These are phyloP conservation scores for Teleiodes luculella DNA, from an alignment of 2,888 invertebrate genomes.

Conservation along the genomic window DNA sequence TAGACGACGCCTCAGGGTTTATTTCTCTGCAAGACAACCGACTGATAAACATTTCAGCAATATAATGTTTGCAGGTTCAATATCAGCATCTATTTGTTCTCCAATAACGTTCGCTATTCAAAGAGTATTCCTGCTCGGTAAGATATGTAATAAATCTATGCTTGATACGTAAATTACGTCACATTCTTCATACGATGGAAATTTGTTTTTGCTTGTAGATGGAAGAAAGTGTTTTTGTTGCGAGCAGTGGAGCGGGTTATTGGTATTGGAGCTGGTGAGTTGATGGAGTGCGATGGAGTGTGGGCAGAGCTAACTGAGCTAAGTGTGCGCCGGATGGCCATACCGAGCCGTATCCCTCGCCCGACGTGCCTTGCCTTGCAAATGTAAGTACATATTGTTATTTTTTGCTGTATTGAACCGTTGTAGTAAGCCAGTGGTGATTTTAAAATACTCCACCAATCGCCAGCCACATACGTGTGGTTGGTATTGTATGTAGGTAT, in stretches of 20 bases:
- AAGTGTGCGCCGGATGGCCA: slow-evolving; percentile 27
- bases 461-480: background rate
- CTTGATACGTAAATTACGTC: slow-evolving; percentile 13
- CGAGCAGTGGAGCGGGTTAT: background rate
- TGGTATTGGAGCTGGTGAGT: slow-evolving; percentile 19
- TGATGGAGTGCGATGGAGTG: slow-evolving; percentile 13
- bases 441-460: background rate
- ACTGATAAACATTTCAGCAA: slow-evolving; percentile 9
- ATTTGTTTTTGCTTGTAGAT: slow-evolving; percentile 8
- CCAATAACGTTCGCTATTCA: background rate
- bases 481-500: background rate
- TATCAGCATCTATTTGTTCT: background rate
- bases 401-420: slow-evolving; percentile 24
- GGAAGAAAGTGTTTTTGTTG: slow-evolving; percentile 4
- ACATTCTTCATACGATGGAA: slow-evolving; percentile 10
- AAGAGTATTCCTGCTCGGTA: background rate
- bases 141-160: slow-evolving; percentile 10
- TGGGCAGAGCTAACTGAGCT: slow-evolving; percentile 17
- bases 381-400: slow-evolving; percentile 27
- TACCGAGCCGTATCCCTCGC: slow-evolving; percentile 25
- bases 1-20: background rate
- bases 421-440: slow-evolving; percentile 20
- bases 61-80: background rate
- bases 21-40: background rate
- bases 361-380: slow-evolving; percentile 34